Conservation (phyloP, 53 echinoderm and acorn worm species). For the Mesocentrotus franciscanus region DNA sequence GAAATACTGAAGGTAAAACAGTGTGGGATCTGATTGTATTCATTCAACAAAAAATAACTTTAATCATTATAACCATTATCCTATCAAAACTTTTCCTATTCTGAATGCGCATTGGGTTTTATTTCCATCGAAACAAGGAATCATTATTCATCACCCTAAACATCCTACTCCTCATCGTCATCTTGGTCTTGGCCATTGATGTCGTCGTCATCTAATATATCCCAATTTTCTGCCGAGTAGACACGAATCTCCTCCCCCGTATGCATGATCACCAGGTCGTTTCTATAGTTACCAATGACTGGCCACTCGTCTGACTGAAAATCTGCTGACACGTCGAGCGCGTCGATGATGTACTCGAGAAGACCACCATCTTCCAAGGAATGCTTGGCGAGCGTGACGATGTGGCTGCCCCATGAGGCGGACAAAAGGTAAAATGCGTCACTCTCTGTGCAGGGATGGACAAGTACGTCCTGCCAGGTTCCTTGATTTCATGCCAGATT, state of each 20-base stretch:
- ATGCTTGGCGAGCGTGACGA: not conserved
- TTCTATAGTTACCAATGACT: not conserved
- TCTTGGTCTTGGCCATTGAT: too few species aligned
- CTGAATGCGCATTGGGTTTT: too few species aligned
- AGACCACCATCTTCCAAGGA: not conserved
- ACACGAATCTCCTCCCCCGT: not conserved
- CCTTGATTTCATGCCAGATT: not conserved
- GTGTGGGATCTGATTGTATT: too few species aligned
- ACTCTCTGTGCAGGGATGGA: not conserved
- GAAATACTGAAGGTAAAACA: too few species aligned
- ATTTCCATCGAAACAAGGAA: too few species aligned
- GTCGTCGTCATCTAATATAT: not conserved
- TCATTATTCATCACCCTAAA: not conserved
- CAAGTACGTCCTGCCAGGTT: not conserved
- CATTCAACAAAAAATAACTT: too few species aligned
- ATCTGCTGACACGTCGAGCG: not conserved
- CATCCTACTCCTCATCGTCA: not conserved
- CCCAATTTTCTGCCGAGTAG: not conserved
- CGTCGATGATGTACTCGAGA: not conserved
- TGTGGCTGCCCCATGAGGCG: not conserved
- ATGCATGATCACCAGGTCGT: not conserved
- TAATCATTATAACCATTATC: too few species aligned
- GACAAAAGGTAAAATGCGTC: conserved; percentile 9
- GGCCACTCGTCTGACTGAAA: not conserved
- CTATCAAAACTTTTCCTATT: too few species aligned